phyloP scores from a whole-genome alignment of 2,113 vertebrate genomes.

The Dasyurus viverrinus region DNA sequence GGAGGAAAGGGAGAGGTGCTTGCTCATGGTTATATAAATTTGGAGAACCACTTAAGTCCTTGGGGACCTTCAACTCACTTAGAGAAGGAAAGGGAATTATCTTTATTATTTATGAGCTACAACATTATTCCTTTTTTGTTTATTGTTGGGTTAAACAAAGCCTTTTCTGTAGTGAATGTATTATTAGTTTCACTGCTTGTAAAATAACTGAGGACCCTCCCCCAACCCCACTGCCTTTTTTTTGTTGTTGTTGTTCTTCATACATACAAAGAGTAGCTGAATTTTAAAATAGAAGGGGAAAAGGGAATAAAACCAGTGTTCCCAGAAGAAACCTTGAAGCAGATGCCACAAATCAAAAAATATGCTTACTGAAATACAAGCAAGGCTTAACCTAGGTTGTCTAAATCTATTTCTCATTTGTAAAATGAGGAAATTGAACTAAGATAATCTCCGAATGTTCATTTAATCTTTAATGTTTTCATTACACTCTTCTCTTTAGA shows the following conservation, averaged over 20 bases:
- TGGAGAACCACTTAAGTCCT: not conserved
- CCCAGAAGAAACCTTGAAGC: not conserved
- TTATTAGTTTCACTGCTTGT: not conserved
- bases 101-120: not conserved
- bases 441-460: not conserved
- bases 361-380: not conserved
- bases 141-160: not conserved
- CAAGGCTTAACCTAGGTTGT: not conserved
- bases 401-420: not conserved
- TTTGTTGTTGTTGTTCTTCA: not conserved
- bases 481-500: not conserved
- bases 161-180: not conserved
- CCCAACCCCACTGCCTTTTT: not conserved
- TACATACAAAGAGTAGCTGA: not conserved
- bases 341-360: not conserved
- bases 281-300: not conserved
- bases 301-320: not conserved
- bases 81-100: not conserved
- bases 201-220: not conserved
- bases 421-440: not conserved
- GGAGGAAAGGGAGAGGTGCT: not conserved
- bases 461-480: not conserved
- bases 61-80: not conserved
- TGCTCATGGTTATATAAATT: not conserved
- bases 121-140: not conserved